These are phyloP conservation scores for Taxidea taxus DNA, from an alignment of 2,113 vertebrate genomes.

Conservation along the genomic window DNA sequence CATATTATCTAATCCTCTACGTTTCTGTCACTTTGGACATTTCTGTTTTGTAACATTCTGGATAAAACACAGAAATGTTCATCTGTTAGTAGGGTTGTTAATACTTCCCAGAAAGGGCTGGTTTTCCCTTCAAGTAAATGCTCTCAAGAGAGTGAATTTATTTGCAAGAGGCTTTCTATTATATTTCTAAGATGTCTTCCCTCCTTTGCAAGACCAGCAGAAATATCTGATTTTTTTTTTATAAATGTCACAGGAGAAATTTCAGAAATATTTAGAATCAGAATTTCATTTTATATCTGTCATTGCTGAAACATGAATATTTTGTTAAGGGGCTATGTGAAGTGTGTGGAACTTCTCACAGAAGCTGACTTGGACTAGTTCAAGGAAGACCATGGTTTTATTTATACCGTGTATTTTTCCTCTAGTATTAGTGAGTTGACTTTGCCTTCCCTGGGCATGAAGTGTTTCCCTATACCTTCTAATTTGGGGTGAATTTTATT, in stretches of 20 bases:
- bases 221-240: background rate
- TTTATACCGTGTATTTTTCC: background rate
- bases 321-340: background rate
- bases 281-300: background rate
- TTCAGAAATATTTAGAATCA: background rate
- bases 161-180: constrained; percentile 4
- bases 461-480: background rate
- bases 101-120: background rate
- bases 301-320: background rate
- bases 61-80: background rate
- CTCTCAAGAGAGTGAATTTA: background rate
- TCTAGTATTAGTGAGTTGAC: background rate
- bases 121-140: background rate
- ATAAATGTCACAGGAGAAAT: background rate
- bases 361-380: background rate
- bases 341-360: background rate
- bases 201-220: background rate
- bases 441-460: background rate
- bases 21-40: background rate
- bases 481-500: background rate
- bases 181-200: background rate
- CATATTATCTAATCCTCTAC: background rate
- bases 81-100: background rate
- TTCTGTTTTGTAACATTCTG: background rate
- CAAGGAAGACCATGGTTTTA: background rate